Base-by-base conservation (phyloP, 2,888 invertebrate genomes). In the Synanthedon vespiformis region DNA sequence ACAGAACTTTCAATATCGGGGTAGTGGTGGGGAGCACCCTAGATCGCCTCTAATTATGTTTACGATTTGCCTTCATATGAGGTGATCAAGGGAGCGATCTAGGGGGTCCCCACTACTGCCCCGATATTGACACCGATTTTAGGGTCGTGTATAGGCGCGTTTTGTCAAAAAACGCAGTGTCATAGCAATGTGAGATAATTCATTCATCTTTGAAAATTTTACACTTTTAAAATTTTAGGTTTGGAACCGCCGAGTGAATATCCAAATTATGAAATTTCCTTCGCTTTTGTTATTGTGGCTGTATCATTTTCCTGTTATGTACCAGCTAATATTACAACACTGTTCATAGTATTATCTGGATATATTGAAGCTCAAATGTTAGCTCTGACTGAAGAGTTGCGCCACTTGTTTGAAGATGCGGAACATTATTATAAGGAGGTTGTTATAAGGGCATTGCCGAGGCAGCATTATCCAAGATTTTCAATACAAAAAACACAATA, bases 231-330 rank as follows among this genome's bases (percentile, higher is more conserved):
- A 10, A n/a, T 54, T 22, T 16, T 65, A 57, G 56, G 56, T 50
- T 50, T 57, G 18, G 56, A 57, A 18, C 55, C 56, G 18, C 50
- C 49, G 56, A 40, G 41, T 14, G 52, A 55, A 13, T 51, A 53
- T 5, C 56, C 56, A 22, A 57, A 57, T 40, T 57, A 51, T 48
- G 56, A 57, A 18, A 52, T 57, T 1, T 40, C 51, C 61, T 59
- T 41, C 40, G 2, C 53, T 6, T 3, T 70, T 1, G 56, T 58
- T 41, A 52, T 52, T 1, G 40, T 61, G 0, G 60, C 60, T 2
- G 60, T 68, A 0, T 54, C 58, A 5, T 67, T 71, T 40, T 62
- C 66, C 0, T 64, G 66, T 13, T 74, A 67, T 51, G 51, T 65
- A 0, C 61, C 72, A 0, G 67, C 71, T 1, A 73, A 63, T 53